Conservation (phyloP, 2,888 invertebrate genomes). For the Copidosoma aretas region DNA sequence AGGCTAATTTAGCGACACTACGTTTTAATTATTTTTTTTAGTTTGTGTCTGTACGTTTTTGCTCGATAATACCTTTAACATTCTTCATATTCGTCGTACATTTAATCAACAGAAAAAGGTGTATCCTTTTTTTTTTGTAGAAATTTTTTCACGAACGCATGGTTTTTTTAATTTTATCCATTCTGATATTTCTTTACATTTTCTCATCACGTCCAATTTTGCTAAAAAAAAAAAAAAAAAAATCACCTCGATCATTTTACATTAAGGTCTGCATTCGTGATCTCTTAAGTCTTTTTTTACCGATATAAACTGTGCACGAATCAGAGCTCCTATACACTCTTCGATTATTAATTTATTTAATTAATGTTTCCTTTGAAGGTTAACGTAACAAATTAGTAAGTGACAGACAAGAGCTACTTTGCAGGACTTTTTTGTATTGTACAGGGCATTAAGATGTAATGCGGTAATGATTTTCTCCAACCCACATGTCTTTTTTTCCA, state of each 20-base stretch:
- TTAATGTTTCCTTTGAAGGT: conserved; percentile 37
- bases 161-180: conserved; percentile 40
- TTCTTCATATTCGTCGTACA: conserved; percentile 29
- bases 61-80: conserved; percentile 30
- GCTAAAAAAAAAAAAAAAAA: conserved; percentile 23
- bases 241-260: conserved; percentile 35
- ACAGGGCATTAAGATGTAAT: not conserved
- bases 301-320: not conserved
- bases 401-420: conserved; percentile 35
- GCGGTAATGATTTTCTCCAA: conserved; percentile 1
- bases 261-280: conserved; percentile 38
- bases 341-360: conserved; percentile 41
- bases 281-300: not conserved
- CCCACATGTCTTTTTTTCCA: not conserved
- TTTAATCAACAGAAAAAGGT: conserved; percentile 18
- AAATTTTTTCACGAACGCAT: not conserved
- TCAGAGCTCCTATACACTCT: conserved; percentile 29
- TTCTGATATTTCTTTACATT: conserved; percentile 32
- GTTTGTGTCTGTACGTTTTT: not conserved
- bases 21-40: conserved; percentile 40
- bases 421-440: conserved; percentile 6
- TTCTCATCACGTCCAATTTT: conserved; percentile 29
- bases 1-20: conserved; percentile 56
- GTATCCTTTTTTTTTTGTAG: conserved; percentile 21
- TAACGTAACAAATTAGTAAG: conserved; percentile 55